Evolutionary conservation across 2,888 invertebrate genomes (phyloP).

Genomic region (Machimus atricapillus): DNA sequence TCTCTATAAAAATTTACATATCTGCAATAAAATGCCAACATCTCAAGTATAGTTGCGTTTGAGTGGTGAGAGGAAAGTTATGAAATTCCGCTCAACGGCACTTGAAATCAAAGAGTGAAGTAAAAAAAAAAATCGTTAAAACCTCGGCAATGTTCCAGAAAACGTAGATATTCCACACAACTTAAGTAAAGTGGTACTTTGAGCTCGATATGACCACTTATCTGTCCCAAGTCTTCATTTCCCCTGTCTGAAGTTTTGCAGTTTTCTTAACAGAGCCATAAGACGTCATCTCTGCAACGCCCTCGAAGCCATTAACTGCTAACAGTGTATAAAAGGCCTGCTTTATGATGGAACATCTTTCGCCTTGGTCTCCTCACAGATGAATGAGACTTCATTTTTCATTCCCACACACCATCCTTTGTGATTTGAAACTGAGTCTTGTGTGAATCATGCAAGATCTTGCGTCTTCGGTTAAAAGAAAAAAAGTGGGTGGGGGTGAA

Average conservation of each 20-base stretch:
- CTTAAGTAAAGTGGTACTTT: background rate
- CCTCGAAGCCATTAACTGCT: background rate
- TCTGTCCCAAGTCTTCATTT: background rate
- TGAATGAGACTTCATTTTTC: background rate
- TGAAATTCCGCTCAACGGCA: background rate
- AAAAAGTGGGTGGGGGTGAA: background rate
- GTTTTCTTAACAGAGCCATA: background rate
- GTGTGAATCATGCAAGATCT: background rate
- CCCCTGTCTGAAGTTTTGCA: background rate
- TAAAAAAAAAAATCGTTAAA: background rate
- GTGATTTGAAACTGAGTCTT: background rate
- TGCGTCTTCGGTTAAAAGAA: background rate
- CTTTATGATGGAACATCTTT: background rate
- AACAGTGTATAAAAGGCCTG: background rate
- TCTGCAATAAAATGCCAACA: background rate
- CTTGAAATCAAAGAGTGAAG: background rate
- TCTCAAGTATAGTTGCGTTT: background rate
- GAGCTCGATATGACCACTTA: background rate
- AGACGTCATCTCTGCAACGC: background rate
- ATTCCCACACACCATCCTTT: background rate
- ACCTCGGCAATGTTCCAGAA: background rate
- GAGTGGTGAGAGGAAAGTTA: background rate
- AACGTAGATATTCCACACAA: background rate
- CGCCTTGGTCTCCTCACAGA: background rate
- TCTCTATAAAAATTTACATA: background rate